phyloP scores from a whole-genome alignment of 2,888 invertebrate genomes.

The Drosophila monieri region DNA sequence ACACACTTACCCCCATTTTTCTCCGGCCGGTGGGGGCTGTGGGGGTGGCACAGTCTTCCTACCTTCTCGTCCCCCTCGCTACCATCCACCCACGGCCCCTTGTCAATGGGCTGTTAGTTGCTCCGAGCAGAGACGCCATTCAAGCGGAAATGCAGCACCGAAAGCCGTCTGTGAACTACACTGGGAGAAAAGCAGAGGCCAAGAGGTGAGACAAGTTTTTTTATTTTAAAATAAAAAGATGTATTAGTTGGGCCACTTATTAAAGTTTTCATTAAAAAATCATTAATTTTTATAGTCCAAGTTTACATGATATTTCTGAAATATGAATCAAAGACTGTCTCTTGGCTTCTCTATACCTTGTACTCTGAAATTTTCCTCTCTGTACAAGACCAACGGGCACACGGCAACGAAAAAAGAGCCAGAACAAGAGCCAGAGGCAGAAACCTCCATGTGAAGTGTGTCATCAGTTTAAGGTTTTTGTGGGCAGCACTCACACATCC shows the following conservation, averaged over 20 bases:
- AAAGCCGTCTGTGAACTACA: slow-evolving; percentile 41
- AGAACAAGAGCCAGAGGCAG: slow-evolving; percentile 59
- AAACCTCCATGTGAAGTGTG: slow-evolving; percentile 76
- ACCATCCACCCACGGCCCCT: slow-evolving; percentile 18
- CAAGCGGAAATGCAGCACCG: slow-evolving; percentile 79
- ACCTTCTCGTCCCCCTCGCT: neutral
- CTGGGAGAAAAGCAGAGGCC: neutral
- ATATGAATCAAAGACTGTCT: no score
- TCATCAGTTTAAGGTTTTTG: slow-evolving; percentile 79
- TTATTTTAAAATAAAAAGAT: no score
- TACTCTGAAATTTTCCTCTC: neutral
- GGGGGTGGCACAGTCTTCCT: neutral
- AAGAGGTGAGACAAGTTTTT: neutral
- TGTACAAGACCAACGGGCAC: slow-evolving; percentile 14
- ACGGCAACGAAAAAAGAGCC: slow-evolving; percentile 30
- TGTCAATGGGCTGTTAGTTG: slow-evolving; percentile 63
- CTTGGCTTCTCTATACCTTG: no score
- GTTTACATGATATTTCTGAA: no score
- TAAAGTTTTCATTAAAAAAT: no score
- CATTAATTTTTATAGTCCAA: no score
- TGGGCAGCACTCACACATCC: slow-evolving; percentile 54
- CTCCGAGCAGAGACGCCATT: slow-evolving; percentile 71
- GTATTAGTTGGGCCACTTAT: no score
- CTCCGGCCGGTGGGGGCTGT: neutral
- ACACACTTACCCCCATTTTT: slow-evolving; percentile 41